Percentiles rank a stretch among this genome's conserved stretches.
These are phyloP conservation scores for Mustela nigripes DNA, from an alignment of 2,113 vertebrate genomes.

Conservation along the genomic window DNA sequence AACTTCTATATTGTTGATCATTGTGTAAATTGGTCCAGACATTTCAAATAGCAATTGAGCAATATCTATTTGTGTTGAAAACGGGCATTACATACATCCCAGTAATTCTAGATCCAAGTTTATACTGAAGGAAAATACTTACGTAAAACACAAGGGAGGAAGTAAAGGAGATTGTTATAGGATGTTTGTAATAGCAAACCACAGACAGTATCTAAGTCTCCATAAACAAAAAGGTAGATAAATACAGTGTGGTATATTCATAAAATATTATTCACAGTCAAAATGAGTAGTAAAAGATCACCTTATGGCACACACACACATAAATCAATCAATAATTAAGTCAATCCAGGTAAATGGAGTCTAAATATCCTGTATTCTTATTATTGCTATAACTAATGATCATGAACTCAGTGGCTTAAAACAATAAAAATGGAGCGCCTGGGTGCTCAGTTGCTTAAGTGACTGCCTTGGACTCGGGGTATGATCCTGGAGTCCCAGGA, in stretches of 20 bases:
- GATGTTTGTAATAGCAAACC: neutral
- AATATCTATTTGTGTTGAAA: constrained; percentile 2
- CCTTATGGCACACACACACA: neutral
- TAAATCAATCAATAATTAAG: neutral
- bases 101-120: neutral
- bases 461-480: no score
- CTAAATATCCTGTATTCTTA: neutral
- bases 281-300: neutral
- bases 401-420: neutral
- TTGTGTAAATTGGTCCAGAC: neutral
- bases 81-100: neutral
- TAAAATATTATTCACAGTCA: neutral
- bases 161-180: neutral
- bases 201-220: neutral
- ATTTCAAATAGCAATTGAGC: neutral
- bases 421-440: neutral
- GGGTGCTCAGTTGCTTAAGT: no score
- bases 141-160: neutral
- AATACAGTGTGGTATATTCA: neutral
- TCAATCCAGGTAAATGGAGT: neutral
- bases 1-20: neutral
- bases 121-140: neutral
- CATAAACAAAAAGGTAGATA: neutral
- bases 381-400: neutral
- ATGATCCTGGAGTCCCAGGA: no score